Conservation (phyloP, 2,888 invertebrate species). For the Thera britannica region DNA sequence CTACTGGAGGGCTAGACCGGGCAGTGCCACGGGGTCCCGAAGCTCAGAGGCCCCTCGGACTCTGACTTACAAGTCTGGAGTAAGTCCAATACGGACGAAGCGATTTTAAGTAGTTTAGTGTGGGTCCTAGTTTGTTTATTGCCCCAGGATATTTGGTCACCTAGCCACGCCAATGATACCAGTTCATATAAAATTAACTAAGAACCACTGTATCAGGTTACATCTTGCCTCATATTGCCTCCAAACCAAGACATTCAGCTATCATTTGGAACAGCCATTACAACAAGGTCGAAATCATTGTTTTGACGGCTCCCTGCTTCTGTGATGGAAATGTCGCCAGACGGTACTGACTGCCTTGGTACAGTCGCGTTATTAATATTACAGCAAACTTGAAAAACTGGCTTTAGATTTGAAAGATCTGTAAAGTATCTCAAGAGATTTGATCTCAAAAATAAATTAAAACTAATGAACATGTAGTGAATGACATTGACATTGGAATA, state of each 20-base stretch:
- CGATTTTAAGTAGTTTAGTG: no score
- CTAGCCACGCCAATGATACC: background rate
- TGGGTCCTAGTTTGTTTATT: no score
- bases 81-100: no score
- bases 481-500: no score
- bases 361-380: background rate
- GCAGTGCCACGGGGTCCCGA: no score
- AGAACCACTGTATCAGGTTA: background rate
- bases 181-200: background rate
- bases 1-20: no score
- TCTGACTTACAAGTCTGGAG: no score
- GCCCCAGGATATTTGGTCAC: background rate
- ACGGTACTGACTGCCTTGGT: background rate
- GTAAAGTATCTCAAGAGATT: no score
- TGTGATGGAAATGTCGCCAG: slow-evolving; percentile 14
- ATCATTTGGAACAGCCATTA: slow-evolving; percentile 28
- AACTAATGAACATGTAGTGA: no score
- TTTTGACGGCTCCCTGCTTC: slow-evolving; percentile 22
- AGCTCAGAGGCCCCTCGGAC: no score
- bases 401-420: no score
- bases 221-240: background rate
- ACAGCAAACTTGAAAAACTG: background rate
- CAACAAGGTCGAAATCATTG: slow-evolving; percentile 27
- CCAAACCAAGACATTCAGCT: background rate
- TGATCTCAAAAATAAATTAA: no score